Conservation (phyloP, 2,888 invertebrate genomes). For the Protodeltote pygarga region DNA sequence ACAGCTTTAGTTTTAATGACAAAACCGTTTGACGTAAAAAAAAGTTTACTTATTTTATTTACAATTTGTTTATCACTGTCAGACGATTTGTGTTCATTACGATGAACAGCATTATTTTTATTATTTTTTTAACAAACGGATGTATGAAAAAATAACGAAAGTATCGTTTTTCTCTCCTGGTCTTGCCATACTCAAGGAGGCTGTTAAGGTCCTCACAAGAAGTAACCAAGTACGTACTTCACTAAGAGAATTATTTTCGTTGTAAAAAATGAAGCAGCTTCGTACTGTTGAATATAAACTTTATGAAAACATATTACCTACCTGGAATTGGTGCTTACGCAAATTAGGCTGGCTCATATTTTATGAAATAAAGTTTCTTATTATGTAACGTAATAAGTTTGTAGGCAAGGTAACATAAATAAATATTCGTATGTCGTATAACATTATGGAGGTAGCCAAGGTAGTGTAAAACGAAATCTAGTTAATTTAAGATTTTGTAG, state of each 20-base stretch:
- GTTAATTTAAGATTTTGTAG: no score
- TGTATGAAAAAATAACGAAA: no score
- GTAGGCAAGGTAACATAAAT: background rate
- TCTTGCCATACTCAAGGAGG: background rate
- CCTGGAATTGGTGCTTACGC: slow-evolving; percentile 23
- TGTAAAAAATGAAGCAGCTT: slow-evolving; percentile 6
- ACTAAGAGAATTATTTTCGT: slow-evolving; percentile 7
- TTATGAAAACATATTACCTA: slow-evolving; percentile 23
- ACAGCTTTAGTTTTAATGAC: no score
- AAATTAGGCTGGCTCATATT: slow-evolving; percentile 25
- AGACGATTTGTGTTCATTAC: no score
- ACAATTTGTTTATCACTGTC: no score
- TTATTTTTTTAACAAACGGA: no score
- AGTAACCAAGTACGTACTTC: slow-evolving; percentile 3
- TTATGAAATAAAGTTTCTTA: slow-evolving; percentile 18
- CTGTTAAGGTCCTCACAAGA: background rate
- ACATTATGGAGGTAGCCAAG: background rate
- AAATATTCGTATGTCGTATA: background rate
- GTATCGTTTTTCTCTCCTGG: no score
- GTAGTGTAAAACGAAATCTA: no score
- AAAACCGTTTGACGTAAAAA: no score
- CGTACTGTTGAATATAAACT: slow-evolving; percentile 5
- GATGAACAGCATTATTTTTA: no score
- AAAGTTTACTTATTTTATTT: no score
- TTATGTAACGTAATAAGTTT: slow-evolving; percentile 5